phyloP scores from a whole-genome alignment of 2,888 invertebrate genomes.

The Nephrocerus scutellatus region DNA sequence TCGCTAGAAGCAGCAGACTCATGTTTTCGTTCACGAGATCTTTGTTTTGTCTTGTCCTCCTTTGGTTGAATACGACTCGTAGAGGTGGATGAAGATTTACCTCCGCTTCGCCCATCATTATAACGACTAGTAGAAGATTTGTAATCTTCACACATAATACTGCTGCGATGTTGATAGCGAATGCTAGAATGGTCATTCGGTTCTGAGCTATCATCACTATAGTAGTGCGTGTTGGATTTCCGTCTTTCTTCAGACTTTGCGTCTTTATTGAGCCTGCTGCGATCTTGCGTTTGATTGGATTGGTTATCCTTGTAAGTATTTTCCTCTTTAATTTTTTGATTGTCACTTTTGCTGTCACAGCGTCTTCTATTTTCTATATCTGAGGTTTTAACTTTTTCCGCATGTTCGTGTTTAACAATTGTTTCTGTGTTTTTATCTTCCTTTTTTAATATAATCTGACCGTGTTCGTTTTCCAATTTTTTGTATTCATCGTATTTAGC shows the following conservation, averaged over 20 bases:
- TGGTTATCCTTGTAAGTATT: conserved; percentile 14
- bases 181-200: conserved; percentile 12
- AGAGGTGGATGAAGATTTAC: conserved; percentile 11
- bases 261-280: too few species aligned
- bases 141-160: conserved; percentile 7
- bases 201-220: conserved; percentile 16
- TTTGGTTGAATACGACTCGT: not conserved
- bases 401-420: conserved; percentile 6
- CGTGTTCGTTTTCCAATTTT: conserved; percentile 45
- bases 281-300: too few species aligned
- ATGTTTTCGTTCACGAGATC: conserved; percentile 2
- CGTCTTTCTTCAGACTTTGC: conserved; percentile 1
- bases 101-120: conserved; percentile 6
- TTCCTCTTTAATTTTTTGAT: conserved; percentile 3
- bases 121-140: conserved; percentile 1
- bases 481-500: conserved; percentile 66
- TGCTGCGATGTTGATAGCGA: conserved; percentile 1
- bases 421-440: conserved; percentile 11
- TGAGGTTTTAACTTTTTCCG: conserved; percentile 11
- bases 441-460: conserved; percentile 33
- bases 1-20: conserved; percentile 24
- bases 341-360: conserved; percentile 2
- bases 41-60: conserved; percentile 1
- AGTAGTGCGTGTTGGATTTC: conserved; percentile 9
- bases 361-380: conserved; percentile 1